These are phyloP conservation scores for Odontamblyopus rebecca DNA, from an alignment of 2,797 vertebrate species.

Conservation along the genomic window DNA sequence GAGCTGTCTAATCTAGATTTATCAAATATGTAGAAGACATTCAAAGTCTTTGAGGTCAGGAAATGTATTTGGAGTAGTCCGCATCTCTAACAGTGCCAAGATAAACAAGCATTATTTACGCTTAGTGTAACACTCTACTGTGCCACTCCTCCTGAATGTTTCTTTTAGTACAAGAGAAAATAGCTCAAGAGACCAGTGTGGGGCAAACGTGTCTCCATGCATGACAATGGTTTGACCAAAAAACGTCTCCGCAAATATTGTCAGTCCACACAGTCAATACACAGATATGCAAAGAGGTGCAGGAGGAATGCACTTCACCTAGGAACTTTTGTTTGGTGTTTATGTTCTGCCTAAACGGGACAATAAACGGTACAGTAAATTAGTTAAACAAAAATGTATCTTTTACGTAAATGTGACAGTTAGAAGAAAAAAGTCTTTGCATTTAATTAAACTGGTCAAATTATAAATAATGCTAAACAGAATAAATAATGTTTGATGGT, in stretches of 20 bases:
- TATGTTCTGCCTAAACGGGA: neutral
- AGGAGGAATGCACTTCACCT: neutral
- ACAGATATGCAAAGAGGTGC: constrained; percentile 16
- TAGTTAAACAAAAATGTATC: neutral
- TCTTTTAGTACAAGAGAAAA: constrained; percentile 26
- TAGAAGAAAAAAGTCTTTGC: too few relatives aligned
- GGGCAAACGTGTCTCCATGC: constrained; percentile 39
- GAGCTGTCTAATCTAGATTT: neutral
- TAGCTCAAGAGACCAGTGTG: constrained; percentile 24
- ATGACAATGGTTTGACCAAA: constrained; percentile 25
- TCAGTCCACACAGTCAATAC: constrained; percentile 38
- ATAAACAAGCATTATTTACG: constrained; percentile 20
- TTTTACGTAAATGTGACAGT: too few relatives aligned
- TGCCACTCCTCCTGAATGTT: constrained; percentile 5
- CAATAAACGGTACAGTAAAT: neutral
- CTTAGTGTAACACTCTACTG: neutral
- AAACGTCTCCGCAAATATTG: constrained; percentile 44
- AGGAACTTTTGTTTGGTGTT: neutral
- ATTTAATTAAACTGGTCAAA: too few relatives aligned
- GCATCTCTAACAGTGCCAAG: constrained; percentile 17
- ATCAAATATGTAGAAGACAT: neutral
- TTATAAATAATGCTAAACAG: too few relatives aligned
- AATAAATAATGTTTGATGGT: too few relatives aligned
- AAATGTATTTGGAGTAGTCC: constrained; percentile 11
- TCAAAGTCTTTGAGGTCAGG: too few relatives aligned